Base-by-base conservation (phyloP, 2,888 invertebrate species). In the Trissonchulus latispiculum region DNA sequence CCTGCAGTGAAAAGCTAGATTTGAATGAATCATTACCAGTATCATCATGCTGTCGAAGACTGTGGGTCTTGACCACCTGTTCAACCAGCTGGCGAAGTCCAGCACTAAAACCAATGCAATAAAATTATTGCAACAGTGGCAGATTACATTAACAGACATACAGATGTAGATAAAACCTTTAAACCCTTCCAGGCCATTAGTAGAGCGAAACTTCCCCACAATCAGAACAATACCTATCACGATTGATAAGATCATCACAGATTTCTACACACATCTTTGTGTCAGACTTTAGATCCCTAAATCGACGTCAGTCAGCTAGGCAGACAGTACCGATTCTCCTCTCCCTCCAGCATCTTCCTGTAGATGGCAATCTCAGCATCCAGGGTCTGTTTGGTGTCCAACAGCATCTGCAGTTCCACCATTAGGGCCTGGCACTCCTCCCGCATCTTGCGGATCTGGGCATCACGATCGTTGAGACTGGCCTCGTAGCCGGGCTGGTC, bases 271-370 rank as follows among this genome's bases (percentile, higher is more conserved):
- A n/a, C n/a, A n/a, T n/a, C n/a, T n/a, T n/a, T n/a, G n/a, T n/a
- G n/a, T n/a, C n/a, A n/a, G n/a, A n/a, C n/a, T n/a, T n/a, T n/a
- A n/a, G n/a, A n/a, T n/a, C n/a, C n/a, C n/a, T n/a, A n/a, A n/a
- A n/a, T n/a, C n/a, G n/a, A n/a, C n/a, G n/a, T n/a, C n/a, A n/a
- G n/a, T n/a, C n/a, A n/a, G n/a, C n/a, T n/a, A 59, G 18, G 59
- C 18, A 18, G n/a, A 64, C 18, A 31, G 29, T 64, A 64, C 66
- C 86, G 83, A 80, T 83, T 85, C 80, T 87, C 86, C 78, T 87
- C 86, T 71, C 85, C 84, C 79, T 86, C 87, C 77, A 86, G 80
- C 80, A 87, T 83, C 79, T 75, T 83, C 82, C 68, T 81, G n/a
- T n/a, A n/a, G n/a, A n/a, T n/a, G n/a, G n/a, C n/a, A n/a, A n/a